Evolutionary conservation across 2,888 invertebrate genomes (phyloP), one percentile per base, ranked within the genome.

Genomic region (Phragmatobia fuliginosa): DNA sequence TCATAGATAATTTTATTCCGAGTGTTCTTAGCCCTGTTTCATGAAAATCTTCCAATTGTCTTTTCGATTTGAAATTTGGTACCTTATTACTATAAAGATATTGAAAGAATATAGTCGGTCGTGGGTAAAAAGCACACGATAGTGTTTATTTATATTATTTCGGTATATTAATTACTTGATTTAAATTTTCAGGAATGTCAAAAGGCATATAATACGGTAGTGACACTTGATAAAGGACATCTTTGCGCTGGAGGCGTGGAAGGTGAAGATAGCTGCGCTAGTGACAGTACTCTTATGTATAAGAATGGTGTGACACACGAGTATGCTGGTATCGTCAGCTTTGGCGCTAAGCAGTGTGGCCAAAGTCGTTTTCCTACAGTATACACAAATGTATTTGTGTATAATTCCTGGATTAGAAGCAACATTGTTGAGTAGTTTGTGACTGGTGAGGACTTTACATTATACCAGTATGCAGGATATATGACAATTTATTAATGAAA

Each of bases 221-320:
- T 56, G 28, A 28, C 7, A 62, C 10, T 28, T 31, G 18, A 10
- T 28, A 41, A 28, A 7, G 79, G 82, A 2, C 88, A 89, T 69
- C 71, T 96, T 6, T 96, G 96, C 83, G 96, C 96, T 0, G 96
- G 96, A 0, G 96, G 96, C 1, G 88, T 10, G 10, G 7, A 88
- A 58, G 84, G 81, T 32, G 94, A 92, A 77, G 96, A 96, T 84
- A 95, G 96, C 0, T 97, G 97, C 82, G 86, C 91, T 45, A 96
- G 96, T 0, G 96, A 97, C 80, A 96, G 96, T 59, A 96, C 96
- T 0, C 90, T 97, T 11, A 96, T 96, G 95, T 87, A 87, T 32
- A 84, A 90, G 16, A 85, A 85, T 33, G 81, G 75, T 10, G 77
- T 81, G 14, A 77, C 62, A 0, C 85, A 84, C 18, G 93, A 92